Percentiles rank a stretch among this genome's conserved stretches.
Evolutionary conservation across 1,140 invertebrate species (phyloP).

Genomic region (Drosophila seguyi): DNA sequence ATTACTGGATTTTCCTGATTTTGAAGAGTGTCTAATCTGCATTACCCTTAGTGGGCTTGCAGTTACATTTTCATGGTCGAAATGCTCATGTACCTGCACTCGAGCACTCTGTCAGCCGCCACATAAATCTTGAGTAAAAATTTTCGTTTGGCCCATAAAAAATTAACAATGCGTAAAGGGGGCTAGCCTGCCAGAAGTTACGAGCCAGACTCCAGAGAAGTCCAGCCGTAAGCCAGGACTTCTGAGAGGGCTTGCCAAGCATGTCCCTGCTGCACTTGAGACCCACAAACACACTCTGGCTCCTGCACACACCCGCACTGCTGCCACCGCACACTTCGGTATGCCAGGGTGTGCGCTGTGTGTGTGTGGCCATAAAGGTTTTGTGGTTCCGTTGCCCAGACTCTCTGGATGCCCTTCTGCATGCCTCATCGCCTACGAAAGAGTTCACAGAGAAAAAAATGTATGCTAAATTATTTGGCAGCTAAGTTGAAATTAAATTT

Average conservation of each 20-base stretch:
- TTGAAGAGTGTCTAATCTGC: not conserved
- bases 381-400: slow-evolving; percentile 40
- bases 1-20: not conserved
- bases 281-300: slow-evolving; percentile 2
- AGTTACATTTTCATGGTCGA: slow-evolving; percentile 1
- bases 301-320: not conserved
- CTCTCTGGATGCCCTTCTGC: slow-evolving; percentile 13
- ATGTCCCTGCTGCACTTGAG: slow-evolving; percentile 62
- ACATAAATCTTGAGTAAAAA: slow-evolving; percentile 56
- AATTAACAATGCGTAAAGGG: slow-evolving; percentile 67
- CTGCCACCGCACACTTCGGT: slow-evolving; percentile 23
- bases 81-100: slow-evolving; percentile 5
- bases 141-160: slow-evolving; percentile 64
- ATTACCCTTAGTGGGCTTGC: slow-evolving; percentile 7
- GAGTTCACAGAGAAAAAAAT: slow-evolving; percentile 11
- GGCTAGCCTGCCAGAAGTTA: slow-evolving; percentile 31
- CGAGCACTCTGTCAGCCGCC: slow-evolving; percentile 36
- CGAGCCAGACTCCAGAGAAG: slow-evolving; percentile 29
- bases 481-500: too few relatives aligned
- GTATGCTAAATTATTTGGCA: not conserved
- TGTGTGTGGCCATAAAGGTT: slow-evolving; percentile 29
- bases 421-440: slow-evolving; percentile 24
- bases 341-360: slow-evolving; percentile 11
- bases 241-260: slow-evolving; percentile 31
- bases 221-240: slow-evolving; percentile 28